Evolutionary conservation across 2,797 vertebrate species (phyloP).

Genomic region (Pipistrellus kuhlii): DNA sequence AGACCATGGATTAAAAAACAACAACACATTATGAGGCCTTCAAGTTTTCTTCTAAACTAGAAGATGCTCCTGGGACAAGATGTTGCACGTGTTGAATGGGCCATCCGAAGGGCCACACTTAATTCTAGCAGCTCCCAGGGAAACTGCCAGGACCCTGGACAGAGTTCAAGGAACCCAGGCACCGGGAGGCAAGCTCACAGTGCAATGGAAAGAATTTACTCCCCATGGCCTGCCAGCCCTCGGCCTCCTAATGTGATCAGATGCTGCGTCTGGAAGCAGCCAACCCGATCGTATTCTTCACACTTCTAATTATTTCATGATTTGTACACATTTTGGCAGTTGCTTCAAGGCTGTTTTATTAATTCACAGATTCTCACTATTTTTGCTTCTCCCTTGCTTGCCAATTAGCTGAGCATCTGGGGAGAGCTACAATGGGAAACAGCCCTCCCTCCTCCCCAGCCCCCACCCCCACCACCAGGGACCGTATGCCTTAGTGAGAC

Average conservation of each 20-base stretch:
- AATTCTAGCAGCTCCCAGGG: neutral
- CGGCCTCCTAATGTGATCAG: slow-evolving; percentile 62
- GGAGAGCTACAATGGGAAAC: neutral
- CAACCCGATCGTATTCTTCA: slow-evolving; percentile 64
- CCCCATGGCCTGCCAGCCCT: slow-evolving; percentile 58
- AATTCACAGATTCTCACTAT: slow-evolving; percentile 79
- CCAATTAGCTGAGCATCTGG: slow-evolving; percentile 74
- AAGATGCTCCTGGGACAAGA: neutral
- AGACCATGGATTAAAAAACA: neutral
- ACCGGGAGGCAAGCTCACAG: slow-evolving; percentile 51
- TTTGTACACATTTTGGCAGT: slow-evolving; percentile 74
- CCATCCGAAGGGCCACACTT: neutral
- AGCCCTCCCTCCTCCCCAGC: neutral
- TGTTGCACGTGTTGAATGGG: fast-evolving
- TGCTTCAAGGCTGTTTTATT: slow-evolving; percentile 77
- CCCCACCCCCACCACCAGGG: neutral
- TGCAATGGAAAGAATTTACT: slow-evolving; percentile 73
- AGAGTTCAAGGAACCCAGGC: slow-evolving; percentile 27
- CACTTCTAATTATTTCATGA: slow-evolving; percentile 77
- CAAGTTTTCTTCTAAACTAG: neutral
- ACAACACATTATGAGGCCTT: neutral
- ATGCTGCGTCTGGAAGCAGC: slow-evolving; percentile 65
- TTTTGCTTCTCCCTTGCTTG: slow-evolving; percentile 69
- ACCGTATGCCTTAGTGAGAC: neutral
- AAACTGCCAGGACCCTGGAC: slow-evolving; percentile 11